Conservation (phyloP, 2,113 vertebrate species). For the Alethe castanea region DNA sequence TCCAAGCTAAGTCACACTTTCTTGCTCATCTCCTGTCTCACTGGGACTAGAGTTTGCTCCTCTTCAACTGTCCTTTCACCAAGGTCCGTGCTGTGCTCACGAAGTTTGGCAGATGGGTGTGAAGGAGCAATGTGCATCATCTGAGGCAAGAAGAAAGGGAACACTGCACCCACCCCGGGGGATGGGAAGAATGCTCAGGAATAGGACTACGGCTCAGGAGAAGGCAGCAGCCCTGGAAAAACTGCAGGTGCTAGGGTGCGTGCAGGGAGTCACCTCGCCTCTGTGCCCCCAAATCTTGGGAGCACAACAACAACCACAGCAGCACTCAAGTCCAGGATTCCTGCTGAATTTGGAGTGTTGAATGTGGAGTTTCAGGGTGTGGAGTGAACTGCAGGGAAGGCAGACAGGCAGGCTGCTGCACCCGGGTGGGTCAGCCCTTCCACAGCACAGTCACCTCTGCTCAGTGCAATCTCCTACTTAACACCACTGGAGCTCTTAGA, state of each 20-base stretch:
- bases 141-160: not conserved
- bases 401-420: not conserved
- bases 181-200: not conserved
- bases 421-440: not conserved
- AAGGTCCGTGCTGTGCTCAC: accelerated
- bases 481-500: not conserved
- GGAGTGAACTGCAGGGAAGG: not conserved
- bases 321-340: not conserved
- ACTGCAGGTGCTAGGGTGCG: not conserved
- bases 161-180: not conserved
- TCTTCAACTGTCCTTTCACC: not conserved
- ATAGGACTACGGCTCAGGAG: not conserved
- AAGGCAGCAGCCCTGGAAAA: not conserved
- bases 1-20: not conserved
- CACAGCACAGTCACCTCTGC: not conserved
- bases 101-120: not conserved
- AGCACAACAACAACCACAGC: not conserved
- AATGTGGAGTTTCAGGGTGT: accelerated
- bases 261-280: too few species aligned
- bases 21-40: not conserved
- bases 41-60: not conserved
- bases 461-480: not conserved
- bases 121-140: not conserved
- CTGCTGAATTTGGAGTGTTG: not conserved
- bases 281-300: not conserved